phyloP scores from a whole-genome alignment of 2,113 vertebrate species.

The Myotis lucifugus region DNA sequence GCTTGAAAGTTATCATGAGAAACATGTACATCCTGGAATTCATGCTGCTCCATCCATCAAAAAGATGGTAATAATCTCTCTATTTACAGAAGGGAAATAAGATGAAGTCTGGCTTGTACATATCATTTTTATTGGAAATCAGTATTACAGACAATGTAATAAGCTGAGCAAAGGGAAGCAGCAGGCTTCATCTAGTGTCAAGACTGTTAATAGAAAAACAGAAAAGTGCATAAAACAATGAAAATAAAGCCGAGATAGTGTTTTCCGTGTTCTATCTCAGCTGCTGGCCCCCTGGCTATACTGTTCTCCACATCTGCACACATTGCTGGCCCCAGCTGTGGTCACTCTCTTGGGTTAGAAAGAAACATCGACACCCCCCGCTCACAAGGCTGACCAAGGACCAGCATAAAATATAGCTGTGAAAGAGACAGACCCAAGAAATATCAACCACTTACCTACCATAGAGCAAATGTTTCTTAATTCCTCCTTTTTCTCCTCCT shows the following conservation, averaged over 20 bases:
- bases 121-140: conserved; percentile 5
- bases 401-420: background rate
- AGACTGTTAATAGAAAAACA: background rate
- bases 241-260: background rate
- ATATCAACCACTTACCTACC: background rate
- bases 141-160: background rate
- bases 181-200: background rate
- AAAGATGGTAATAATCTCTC: background rate
- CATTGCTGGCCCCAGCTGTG: background rate
- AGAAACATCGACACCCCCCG: background rate
- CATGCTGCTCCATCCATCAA: background rate
- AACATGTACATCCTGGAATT: background rate
- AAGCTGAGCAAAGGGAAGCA: background rate
- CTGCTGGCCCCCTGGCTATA: rapidly evolving
- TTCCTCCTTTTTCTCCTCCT: background rate
- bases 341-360: background rate
- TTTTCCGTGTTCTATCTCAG: too few species aligned
- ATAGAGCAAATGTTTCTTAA: background rate
- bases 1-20: conserved; percentile 10
- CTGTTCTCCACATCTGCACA: background rate
- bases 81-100: background rate
- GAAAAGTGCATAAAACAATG: background rate
- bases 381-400: background rate
- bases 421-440: background rate
- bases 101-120: background rate